A percentile compares a stretch with the other conserved stretches of the same genome.
phyloP scores from a whole-genome alignment of 2,113 vertebrate species.

The Dryoscopus gambensis region DNA sequence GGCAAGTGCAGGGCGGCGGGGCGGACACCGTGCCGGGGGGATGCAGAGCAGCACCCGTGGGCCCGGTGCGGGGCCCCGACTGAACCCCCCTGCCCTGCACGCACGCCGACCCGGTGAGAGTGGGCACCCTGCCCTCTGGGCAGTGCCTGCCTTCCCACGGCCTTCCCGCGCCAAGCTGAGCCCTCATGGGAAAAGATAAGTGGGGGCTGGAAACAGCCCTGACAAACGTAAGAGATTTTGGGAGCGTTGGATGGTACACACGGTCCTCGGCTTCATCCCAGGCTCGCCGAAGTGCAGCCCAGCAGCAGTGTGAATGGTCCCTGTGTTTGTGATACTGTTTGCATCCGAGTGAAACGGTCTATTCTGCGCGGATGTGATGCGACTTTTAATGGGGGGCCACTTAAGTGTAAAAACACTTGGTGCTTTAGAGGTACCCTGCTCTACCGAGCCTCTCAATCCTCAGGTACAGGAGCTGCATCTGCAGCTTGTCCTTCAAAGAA shows the following conservation, averaged over 20 bases:
- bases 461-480: background rate
- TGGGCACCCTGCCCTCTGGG: background rate
- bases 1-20: background rate
- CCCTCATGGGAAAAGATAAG: background rate
- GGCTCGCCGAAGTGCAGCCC: background rate
- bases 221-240: background rate
- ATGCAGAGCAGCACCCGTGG: background rate
- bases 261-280: background rate
- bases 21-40: background rate
- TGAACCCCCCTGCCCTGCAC: background rate
- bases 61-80: too few relatives aligned
- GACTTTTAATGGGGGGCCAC: background rate
- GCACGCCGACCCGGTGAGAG: background rate
- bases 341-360: background rate
- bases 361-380: background rate
- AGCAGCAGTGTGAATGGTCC: background rate
- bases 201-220: background rate
- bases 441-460: background rate
- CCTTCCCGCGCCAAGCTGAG: fast-evolving
- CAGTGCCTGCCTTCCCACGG: background rate
- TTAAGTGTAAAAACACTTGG: background rate
- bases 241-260: background rate
- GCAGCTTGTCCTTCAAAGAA: background rate
- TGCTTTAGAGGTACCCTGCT: background rate
- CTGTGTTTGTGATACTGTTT: background rate